Base-by-base conservation (phyloP, 1,140 invertebrate genomes). In the Tachypleus tridentatus region DNA sequence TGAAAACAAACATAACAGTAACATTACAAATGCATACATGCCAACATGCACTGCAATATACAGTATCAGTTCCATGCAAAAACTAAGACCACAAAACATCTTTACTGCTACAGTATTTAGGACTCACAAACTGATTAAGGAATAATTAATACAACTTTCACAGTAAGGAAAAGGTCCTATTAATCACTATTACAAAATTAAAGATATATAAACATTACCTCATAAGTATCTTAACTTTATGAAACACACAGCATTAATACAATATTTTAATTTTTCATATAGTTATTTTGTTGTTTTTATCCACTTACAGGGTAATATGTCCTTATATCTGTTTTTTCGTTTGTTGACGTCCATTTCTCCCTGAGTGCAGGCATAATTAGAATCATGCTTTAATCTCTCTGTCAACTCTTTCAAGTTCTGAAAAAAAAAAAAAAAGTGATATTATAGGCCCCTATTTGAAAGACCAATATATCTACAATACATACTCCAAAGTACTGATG, bases 261-360 rank as follows among this genome's bases (percentile, higher is more conserved):
- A 54, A 8, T 54, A 54, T n/a, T 8, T 54, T 54, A n/a, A 54
- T 8, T 54, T 54, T 54, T 54, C n/a, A 54, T 8, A 54, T 3
- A 54, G 7, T 54, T 8, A 54, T 54, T 54, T 8, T 8, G n/a
- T 54, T 54, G 7, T n/a, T 54, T 8, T 8, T 3, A 7, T 8
- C 7, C 3, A 82, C 84, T 82, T 78, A 84, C 83, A 87, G 68
- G 85, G 85, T 62, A 87, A 73, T 71, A 87, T 86, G 77, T 87
- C 86, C 74, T 86, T 85, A 72, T 85, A 87, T 69, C 85, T 74
- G 74, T 87, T 87, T 72, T 86, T 86, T 29, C 79, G 75, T 69
- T 80, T 74, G 74, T 87, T 87, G 57, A 84, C 82, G 68, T 80
- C 79, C 71, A 79, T 82, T 67, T 83, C 78, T 47, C 85, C 85